These are phyloP conservation scores for Salarias fasciatus DNA, from an alignment of 2,797 vertebrate species.

Conservation along the genomic window DNA sequence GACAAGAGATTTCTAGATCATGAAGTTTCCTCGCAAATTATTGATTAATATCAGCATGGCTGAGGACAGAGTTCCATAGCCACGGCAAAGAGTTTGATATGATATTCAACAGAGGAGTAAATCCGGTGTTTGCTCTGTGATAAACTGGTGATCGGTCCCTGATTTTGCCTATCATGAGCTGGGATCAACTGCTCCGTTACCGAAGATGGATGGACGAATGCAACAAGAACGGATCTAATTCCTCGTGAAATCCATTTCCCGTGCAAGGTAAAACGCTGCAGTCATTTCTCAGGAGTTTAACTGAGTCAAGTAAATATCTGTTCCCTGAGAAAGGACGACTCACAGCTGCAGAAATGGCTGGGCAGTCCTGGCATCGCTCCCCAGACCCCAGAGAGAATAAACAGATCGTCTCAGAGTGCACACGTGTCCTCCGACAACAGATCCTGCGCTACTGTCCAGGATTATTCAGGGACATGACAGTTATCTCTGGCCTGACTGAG, in stretches of 20 bases:
- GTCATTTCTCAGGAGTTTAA: slow-evolving; percentile 4
- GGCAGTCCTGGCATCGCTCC: slow-evolving; percentile 16
- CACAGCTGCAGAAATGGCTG: slow-evolving; percentile 23
- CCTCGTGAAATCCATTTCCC: background rate
- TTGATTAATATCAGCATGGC: too few species aligned
- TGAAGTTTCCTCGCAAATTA: too few species aligned
- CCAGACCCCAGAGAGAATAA: slow-evolving; percentile 55
- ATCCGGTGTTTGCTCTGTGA: too few species aligned
- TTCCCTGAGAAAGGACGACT: slow-evolving; percentile 30
- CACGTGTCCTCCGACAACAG: slow-evolving; percentile 30
- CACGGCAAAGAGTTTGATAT: too few species aligned
- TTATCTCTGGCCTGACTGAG: slow-evolving; percentile 18
- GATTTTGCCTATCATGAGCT: too few species aligned
- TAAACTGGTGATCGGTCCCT: too few species aligned
- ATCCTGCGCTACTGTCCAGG: slow-evolving; percentile 13
- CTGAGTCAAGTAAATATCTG: slow-evolving; percentile 34
- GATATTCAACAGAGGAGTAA: too few species aligned
- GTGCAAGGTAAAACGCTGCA: slow-evolving; percentile 6
- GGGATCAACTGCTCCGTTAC: too few species aligned
- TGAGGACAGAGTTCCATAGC: too few species aligned
- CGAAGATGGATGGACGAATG: too few species aligned
- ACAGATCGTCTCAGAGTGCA: slow-evolving; percentile 45
- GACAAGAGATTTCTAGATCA: too few species aligned
- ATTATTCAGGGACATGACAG: slow-evolving; percentile 29
- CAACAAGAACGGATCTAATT: background rate